Conservation (phyloP, 2,797 vertebrate species). For the Ctenochaetus hawaiiensis region DNA sequence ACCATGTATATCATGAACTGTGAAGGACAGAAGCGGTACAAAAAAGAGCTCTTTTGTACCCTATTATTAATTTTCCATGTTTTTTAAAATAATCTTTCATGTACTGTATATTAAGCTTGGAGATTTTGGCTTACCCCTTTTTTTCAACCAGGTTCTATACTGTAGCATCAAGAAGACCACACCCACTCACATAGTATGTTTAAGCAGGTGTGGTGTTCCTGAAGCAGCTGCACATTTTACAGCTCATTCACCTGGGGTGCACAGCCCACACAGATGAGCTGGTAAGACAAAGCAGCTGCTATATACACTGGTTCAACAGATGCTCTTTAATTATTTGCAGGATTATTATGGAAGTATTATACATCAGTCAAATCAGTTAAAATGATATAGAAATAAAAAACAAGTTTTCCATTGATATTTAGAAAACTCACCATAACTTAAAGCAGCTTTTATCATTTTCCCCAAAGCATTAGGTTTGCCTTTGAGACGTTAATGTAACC, state of each 20-base stretch:
- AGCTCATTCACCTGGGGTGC: not conserved
- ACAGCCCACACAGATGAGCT: not conserved
- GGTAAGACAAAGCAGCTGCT: not conserved
- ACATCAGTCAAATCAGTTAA: no score
- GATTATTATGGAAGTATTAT: no score
- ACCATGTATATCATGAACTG: not conserved
- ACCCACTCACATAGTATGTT: not conserved
- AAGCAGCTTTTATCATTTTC: no score
- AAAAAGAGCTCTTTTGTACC: not conserved
- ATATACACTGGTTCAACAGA: no score
- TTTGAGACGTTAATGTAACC: no score
- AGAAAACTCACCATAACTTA: no score
- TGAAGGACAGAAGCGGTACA: not conserved
- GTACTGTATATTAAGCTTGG: not conserved
- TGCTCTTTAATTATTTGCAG: no score
- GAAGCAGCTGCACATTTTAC: not conserved
- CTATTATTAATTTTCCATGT: not conserved
- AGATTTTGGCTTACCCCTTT: no score
- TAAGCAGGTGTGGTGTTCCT: constrained; percentile 5
- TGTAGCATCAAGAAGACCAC: not conserved
- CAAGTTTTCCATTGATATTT: no score
- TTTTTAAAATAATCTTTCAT: not conserved
- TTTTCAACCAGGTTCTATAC: not conserved
- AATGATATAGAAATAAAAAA: no score
- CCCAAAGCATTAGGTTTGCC: no score